Evolutionary conservation across 1,140 invertebrate genomes (phyloP), one percentile per base, ranked within the genome.

Genomic region (Acyrthosiphon pisum): DNA sequence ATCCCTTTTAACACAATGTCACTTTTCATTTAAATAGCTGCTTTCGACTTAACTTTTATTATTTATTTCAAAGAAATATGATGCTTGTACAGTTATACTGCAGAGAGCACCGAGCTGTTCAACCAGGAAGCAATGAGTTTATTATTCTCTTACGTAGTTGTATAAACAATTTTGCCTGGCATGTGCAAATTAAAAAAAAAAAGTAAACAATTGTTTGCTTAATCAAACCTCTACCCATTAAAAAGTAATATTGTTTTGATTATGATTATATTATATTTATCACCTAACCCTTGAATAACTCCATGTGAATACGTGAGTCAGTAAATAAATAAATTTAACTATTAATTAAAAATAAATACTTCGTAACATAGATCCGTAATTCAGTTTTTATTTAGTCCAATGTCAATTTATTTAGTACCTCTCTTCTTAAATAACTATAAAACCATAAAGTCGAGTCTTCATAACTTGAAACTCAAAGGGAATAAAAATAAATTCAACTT

Each of bases 171-270:
- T 50, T 68, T 93, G 35, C 46, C 9, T 37, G 81, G 76, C 48
- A 86, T 93, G 50, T 86, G 7, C n/a, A 56, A 50, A 93, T 86
- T 93, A 48, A 48, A 86, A 93, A 81, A 44, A 50, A 84, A 41
- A 92, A 30, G 41, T 83, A 83, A 93, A 86, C 91, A 86, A 93
- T 93, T 93, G 81, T 84, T 93, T 93, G 81, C 81, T 50, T 84
- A 50, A 83, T 93, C 81, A 86, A 91, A 91, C 81, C 48, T 84
- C 76, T 50, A 86, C 81, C 68, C 48, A 93, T 92, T 92, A 50
- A 56, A 93, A 93, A 93, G 14, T 50, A n/a, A 93, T 93, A 86
- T 56, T 93, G 91, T 93, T 93, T 86, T 84, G 35, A 93, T 93
- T 93, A 86, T 86, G 81, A 93, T 86, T 93, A 86, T 93, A 35